Base-by-base conservation (phyloP, 2,113 vertebrate genomes). In the Nannobrachium achirus region DNA sequence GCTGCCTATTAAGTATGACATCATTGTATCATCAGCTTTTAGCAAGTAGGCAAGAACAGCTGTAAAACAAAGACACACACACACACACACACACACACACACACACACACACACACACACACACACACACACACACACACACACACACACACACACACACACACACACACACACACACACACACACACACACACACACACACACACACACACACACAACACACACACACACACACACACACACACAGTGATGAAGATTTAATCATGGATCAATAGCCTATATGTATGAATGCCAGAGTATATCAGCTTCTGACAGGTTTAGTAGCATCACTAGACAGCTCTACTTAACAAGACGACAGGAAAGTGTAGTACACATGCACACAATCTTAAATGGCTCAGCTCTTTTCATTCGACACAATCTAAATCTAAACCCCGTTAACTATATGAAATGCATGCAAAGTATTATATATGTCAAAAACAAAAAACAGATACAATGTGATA, bases 231-330 rank as follows among this genome's bases (percentile, higher is more conserved):
- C 52, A 56, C 20, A 56, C 19, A 33, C 63, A 56, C 64, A 56
- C 3, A 33, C 4, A 16, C 20, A 19, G 79, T 87, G 90, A 92
- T 91, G 89, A 87, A 88, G 89, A 92, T 92, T 92, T 91, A 92
- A 92, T 92, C 88, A 92, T 85, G 77, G 88, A 91, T 92, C 90
- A 82, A 92, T 93, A 92, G n/a, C n/a, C n/a, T n/a, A n/a, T 89
- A 88, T 89, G 89, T 85, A 89, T 88, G 87, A 91, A 89, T 91
- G 91, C 88, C 89, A 89, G 81, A 84, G 86, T 81, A 90, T 77
- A 88, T 87, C 88, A 85, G 87, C 68, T 59, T 79, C 73, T 72
- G 89, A 88, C 89, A 91, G 88, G 75, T 91, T 92, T 90, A 92
- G 80, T 73, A 72, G 76, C 69, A 63, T 51, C 49, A 41, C 62